Evolutionary conservation across 2,888 invertebrate genomes (phyloP).

Genomic region (Gisinianus flammeolus): DNA sequence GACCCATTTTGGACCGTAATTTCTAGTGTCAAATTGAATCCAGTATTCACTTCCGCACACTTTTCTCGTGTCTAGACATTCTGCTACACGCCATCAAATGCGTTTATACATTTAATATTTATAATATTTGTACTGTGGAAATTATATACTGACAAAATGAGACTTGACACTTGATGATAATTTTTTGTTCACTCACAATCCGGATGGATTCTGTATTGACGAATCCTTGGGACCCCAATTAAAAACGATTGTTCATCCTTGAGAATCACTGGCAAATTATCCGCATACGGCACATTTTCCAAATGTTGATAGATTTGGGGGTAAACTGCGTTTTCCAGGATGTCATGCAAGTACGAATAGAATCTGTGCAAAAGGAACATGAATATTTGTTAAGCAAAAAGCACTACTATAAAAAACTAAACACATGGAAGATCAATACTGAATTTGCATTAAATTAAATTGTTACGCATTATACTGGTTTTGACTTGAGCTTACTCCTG

Average conservation of each 20-base stretch:
- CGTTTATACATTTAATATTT: no score
- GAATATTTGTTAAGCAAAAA: not conserved
- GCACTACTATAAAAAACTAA: not conserved
- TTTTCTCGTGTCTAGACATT: not conserved
- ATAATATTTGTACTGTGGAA: no score
- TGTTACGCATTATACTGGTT: not conserved
- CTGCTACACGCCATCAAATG: no score
- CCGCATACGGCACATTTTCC: not conserved
- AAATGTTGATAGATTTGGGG: not conserved
- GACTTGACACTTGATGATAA: not conserved
- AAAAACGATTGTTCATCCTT: not conserved
- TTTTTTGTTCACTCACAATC: slow-evolving; percentile 13
- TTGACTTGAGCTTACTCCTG: not conserved
- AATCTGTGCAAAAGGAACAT: slow-evolving; percentile 15
- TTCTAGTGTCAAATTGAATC: slow-evolving; percentile 3
- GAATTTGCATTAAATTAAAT: not conserved
- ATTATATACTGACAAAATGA: no score
- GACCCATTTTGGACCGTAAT: slow-evolving; percentile 13
- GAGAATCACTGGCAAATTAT: not conserved
- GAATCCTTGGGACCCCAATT: slow-evolving; percentile 30
- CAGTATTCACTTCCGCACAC: slow-evolving; percentile 1
- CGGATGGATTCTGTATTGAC: slow-evolving; percentile 26
- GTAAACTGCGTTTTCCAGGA: not conserved
- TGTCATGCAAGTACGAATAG: not conserved
- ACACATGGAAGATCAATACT: not conserved